phyloP scores from a whole-genome alignment of 2,888 invertebrate genomes.

The Heliconius aoede region DNA sequence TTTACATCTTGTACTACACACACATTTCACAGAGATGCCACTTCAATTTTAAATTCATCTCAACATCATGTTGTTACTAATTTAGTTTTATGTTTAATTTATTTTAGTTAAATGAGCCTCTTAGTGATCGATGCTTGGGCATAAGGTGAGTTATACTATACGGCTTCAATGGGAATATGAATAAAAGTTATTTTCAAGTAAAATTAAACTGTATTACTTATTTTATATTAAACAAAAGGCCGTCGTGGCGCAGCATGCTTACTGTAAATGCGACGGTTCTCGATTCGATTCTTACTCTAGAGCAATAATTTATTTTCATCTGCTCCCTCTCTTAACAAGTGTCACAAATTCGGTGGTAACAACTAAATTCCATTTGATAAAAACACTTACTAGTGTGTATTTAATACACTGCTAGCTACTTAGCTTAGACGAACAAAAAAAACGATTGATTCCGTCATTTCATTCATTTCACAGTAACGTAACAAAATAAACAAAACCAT shows the following conservation, averaged over 20 bases:
- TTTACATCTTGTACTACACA: background rate
- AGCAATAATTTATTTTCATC: background rate
- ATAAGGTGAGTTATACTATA: constrained; percentile 59
- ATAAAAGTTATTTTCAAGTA: constrained; percentile 53
- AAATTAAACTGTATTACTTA: constrained; percentile 33
- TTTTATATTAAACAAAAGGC: background rate
- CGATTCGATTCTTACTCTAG: too few relatives aligned
- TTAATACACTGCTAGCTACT: constrained; percentile 1
- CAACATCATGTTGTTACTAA: constrained; percentile 6
- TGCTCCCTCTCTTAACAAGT: background rate
- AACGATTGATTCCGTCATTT: too few relatives aligned
- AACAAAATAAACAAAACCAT: constrained; percentile 1
- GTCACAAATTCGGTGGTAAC: background rate
- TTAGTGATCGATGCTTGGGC: constrained; percentile 52
- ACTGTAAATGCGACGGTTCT: too few relatives aligned
- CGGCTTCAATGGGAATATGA: constrained; percentile 58
- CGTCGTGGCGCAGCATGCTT: too few relatives aligned
- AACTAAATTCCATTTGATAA: background rate
- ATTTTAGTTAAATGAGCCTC: constrained; percentile 48
- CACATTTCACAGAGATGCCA: background rate
- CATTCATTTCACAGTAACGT: constrained; percentile 5
- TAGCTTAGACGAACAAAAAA: background rate
- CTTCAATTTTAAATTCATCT: background rate
- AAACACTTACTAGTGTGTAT: background rate
- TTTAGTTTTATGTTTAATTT: constrained; percentile 47